These are phyloP conservation scores for Sinocyclocheilus grahami DNA, from an alignment of 2,113 vertebrate species.

Conservation along the genomic window DNA sequence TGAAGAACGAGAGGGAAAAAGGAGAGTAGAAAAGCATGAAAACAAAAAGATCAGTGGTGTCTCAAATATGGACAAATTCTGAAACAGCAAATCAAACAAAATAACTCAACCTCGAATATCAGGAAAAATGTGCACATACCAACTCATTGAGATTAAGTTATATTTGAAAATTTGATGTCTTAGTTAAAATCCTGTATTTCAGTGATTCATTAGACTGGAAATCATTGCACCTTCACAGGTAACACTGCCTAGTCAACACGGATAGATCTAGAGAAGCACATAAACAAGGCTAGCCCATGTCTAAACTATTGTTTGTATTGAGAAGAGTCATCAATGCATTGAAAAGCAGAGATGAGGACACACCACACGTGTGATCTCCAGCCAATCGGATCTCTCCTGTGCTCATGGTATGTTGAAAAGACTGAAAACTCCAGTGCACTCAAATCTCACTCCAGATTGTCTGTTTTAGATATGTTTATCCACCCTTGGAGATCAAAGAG, in stretches of 20 bases:
- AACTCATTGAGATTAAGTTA: not conserved
- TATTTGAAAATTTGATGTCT: not conserved
- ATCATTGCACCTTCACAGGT: conserved; percentile 36
- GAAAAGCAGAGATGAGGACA: conserved; percentile 32
- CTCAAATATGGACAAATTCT: not conserved
- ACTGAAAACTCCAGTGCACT: conserved; percentile 21
- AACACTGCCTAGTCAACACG: conserved; percentile 11
- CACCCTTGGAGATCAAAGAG: conserved; percentile 22
- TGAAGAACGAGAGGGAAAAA: conserved; percentile 2
- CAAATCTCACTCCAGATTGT: not conserved
- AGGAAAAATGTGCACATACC: not conserved
- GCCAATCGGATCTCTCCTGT: conserved; percentile 37
- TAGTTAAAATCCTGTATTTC: not conserved
- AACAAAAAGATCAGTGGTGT: not conserved
- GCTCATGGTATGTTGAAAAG: conserved; percentile 14
- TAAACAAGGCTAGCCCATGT: conserved; percentile 23
- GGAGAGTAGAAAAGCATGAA: not conserved
- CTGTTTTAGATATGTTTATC: not conserved
- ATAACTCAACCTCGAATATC: not conserved
- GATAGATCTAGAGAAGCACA: conserved; percentile 36
- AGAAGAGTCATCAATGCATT: conserved; percentile 32
- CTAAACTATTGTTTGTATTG: conserved; percentile 51
- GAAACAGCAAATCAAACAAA: not conserved
- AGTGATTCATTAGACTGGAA: conserved; percentile 18
- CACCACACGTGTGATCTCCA: conserved; percentile 41